These are phyloP conservation scores for Conomelus anceps DNA, from an alignment of 2,888 invertebrate genomes.

Conservation along the genomic window DNA sequence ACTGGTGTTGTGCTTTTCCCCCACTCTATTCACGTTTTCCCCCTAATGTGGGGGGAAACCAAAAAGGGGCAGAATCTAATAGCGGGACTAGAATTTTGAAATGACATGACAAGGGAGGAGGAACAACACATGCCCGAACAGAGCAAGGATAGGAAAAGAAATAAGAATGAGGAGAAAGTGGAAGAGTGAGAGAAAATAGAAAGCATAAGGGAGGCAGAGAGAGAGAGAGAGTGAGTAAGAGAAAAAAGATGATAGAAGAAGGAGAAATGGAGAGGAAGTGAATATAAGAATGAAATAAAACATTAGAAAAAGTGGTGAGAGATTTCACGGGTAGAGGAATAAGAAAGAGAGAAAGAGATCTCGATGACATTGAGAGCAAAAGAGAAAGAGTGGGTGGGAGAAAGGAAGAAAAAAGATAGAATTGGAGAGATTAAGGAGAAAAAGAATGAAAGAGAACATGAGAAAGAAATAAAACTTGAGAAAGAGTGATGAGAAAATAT, in stretches of 20 bases:
- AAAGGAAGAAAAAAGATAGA: no score
- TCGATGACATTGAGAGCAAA: no score
- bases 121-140: no score
- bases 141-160: neutral
- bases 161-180: neutral
- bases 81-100: neutral
- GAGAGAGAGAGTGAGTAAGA: neutral
- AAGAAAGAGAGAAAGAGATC: neutral
- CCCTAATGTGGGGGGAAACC: neutral
- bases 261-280: neutral
- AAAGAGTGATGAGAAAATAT: no score
- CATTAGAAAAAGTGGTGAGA: no score
- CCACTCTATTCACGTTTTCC: neutral
- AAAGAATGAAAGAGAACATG: no score
- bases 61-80: neutral
- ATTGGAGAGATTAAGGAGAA: no score
- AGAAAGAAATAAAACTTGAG: no score
- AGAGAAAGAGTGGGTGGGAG: no score
- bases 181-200: neutral
- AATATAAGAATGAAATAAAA: no score
- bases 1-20: neutral
- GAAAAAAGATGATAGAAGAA: neutral
- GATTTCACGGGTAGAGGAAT: no score
- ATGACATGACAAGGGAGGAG: neutral
- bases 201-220: neutral